These are phyloP conservation scores for Gortyna flavago DNA, from an alignment of 2,888 invertebrate species.

Conservation along the genomic window DNA sequence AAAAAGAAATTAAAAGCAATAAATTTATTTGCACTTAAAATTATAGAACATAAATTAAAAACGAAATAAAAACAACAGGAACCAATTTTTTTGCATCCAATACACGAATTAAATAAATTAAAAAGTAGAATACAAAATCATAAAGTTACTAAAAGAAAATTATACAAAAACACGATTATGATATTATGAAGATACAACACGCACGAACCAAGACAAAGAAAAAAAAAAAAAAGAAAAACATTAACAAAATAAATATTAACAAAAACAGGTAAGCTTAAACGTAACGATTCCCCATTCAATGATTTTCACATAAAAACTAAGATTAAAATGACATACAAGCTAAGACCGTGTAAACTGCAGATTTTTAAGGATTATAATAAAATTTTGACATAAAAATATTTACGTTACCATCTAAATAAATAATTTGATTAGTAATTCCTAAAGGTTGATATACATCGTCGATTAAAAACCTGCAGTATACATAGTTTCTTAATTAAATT, in stretches of 20 bases:
- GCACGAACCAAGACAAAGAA: constrained; percentile 75
- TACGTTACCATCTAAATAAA: constrained; percentile 56
- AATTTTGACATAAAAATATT: constrained; percentile 54
- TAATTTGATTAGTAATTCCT: constrained; percentile 58
- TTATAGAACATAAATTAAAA: constrained; percentile 86
- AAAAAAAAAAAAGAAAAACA: constrained; percentile 81
- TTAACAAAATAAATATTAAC: constrained; percentile 88
- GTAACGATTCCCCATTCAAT: constrained; percentile 88
- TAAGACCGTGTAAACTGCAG: constrained; percentile 49
- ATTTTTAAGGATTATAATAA: constrained; percentile 57
- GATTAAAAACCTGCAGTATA: constrained; percentile 61
- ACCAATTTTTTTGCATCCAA: constrained; percentile 76
- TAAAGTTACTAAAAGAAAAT: constrained; percentile 74
- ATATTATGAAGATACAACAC: constrained; percentile 78
- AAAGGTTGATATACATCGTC: constrained; percentile 38
- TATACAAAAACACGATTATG: constrained; percentile 73
- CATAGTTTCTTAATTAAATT: constrained; percentile 27
- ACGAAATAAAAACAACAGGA: constrained; percentile 91
- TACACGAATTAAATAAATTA: constrained; percentile 72
- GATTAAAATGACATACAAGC: constrained; percentile 46
- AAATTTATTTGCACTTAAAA: constrained; percentile 88
- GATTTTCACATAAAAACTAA: constrained; percentile 70
- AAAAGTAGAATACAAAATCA: constrained; percentile 68
- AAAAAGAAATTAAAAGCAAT: constrained; percentile 85
- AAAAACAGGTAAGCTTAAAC: constrained; percentile 87